Evolutionary conservation across 1,140 invertebrate species (phyloP).

Genomic region (Drosophila hydei): DNA sequence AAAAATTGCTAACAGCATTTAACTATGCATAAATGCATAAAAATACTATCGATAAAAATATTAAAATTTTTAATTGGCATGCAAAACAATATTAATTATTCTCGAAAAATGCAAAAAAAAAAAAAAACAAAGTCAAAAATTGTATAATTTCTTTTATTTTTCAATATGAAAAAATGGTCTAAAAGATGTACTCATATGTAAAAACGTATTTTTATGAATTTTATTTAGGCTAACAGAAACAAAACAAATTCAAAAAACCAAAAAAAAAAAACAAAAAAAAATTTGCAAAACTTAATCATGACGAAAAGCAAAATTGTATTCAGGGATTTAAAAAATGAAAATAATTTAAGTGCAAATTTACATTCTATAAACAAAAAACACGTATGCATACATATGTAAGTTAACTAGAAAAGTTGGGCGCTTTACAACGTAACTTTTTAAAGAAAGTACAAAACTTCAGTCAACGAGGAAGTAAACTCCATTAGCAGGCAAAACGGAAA

Average conservation of each 20-base stretch:
- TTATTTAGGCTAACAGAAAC: slow-evolving; percentile 77
- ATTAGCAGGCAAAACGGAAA: slow-evolving; percentile 47
- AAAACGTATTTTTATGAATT: slow-evolving; percentile 79
- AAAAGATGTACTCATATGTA: slow-evolving; percentile 72
- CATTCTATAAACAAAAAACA: slow-evolving; percentile 46
- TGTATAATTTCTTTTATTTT: slow-evolving; percentile 54
- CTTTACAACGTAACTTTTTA: slow-evolving; percentile 63
- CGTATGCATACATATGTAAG: slow-evolving; percentile 46
- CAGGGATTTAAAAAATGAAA: slow-evolving; percentile 75
- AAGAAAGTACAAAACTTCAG: slow-evolving; percentile 73
- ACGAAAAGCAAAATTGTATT: slow-evolving; percentile 81
- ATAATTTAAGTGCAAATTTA: slow-evolving; percentile 36
- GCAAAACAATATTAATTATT: slow-evolving; percentile 51
- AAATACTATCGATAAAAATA: slow-evolving; percentile 65
- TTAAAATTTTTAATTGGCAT: slow-evolving; percentile 39
- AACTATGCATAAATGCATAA: slow-evolving; percentile 79
- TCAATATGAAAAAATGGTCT: slow-evolving; percentile 72
- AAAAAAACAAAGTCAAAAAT: slow-evolving; percentile 8
- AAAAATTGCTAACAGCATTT: slow-evolving; percentile 81
- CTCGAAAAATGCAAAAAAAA: slow-evolving; percentile 36
- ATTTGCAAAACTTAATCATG: slow-evolving; percentile 36
- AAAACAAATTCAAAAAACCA: slow-evolving; percentile 54
- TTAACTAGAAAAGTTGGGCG: slow-evolving; percentile 44
- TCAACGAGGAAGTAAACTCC: slow-evolving; percentile 56
- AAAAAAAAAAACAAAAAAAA: too few relatives aligned